A percentile compares a stretch with the other conserved stretches of the same genome.
Evolutionary conservation across 2,113 vertebrate genomes (phyloP).

Genomic region (Onychorhynchus coronatus): DNA sequence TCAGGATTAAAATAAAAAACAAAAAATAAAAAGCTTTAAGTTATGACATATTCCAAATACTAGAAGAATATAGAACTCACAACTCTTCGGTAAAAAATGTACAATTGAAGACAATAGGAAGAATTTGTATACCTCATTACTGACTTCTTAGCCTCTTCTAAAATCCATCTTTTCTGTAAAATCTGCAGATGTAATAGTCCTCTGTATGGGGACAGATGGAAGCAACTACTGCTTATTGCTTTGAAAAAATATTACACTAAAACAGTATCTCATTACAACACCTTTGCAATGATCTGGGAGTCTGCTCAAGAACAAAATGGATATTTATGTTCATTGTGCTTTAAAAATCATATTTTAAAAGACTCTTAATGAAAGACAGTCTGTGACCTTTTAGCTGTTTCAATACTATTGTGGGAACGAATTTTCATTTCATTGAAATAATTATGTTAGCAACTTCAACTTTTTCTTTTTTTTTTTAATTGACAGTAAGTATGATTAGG

Average conservation of each 20-base stretch:
- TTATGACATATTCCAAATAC: neutral
- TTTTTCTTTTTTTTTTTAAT: slow-evolving; percentile 36
- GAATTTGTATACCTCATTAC: neutral
- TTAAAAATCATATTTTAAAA: slow-evolving; percentile 52
- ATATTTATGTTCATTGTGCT: slow-evolving; percentile 55
- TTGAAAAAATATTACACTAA: slow-evolving; percentile 47
- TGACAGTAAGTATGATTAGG: slow-evolving; percentile 57
- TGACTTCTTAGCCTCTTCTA: neutral
- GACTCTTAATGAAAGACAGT: slow-evolving; percentile 57
- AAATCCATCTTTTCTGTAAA: slow-evolving; percentile 1
- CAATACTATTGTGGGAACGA: slow-evolving; percentile 35
- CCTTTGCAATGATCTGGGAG: slow-evolving; percentile 46
- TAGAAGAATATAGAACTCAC: neutral
- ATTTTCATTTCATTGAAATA: slow-evolving; percentile 54
- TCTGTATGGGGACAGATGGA: neutral
- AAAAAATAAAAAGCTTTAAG: neutral
- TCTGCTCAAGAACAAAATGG: slow-evolving; percentile 54
- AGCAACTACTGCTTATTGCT: neutral
- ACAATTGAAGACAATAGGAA: neutral
- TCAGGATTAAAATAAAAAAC: neutral
- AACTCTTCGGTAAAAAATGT: neutral
- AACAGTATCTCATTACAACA: slow-evolving; percentile 54
- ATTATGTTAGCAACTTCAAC: slow-evolving; percentile 62
- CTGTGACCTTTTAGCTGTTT: slow-evolving; percentile 69
- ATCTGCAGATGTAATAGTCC: neutral